Conservation (phyloP, 2,888 invertebrate species). For the Criorhina ranunculi region DNA sequence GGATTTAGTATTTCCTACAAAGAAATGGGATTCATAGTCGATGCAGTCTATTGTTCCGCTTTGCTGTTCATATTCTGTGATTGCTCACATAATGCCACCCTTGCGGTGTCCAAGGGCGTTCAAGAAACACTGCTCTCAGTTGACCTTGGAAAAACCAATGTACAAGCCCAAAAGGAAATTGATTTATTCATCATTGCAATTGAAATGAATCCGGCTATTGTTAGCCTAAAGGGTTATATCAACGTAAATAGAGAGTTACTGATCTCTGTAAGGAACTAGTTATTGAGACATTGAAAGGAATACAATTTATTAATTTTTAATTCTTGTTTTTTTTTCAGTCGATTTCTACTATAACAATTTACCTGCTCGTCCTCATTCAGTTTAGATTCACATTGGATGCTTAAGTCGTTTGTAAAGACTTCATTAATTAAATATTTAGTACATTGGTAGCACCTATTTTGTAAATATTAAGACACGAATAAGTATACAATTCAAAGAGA, state of each 20-base stretch:
- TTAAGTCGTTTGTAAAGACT: conserved; percentile 12
- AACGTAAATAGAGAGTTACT: conserved; percentile 88
- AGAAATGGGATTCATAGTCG: conserved; percentile 88
- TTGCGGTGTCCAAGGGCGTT: conserved; percentile 88
- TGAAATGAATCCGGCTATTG: conserved; percentile 89
- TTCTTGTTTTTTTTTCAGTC: conserved; percentile 85
- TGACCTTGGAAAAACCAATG: conserved; percentile 86
- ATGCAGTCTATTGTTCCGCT: conserved; percentile 87
- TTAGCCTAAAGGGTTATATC: conserved; percentile 88
- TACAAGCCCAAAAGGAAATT: conserved; percentile 88
- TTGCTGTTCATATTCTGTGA: conserved; percentile 88
- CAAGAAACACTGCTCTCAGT: conserved; percentile 87
- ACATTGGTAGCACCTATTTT: conserved; percentile 12
- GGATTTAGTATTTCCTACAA: conserved; percentile 87
- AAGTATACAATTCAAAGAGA: not conserved
- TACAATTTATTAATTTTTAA: not conserved
- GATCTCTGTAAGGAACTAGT: conserved; percentile 86
- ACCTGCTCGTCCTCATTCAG: conserved; percentile 88
- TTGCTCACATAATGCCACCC: conserved; percentile 88
- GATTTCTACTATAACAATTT: conserved; percentile 88
- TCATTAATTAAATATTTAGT: conserved; percentile 17
- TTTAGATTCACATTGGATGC: conserved; percentile 86
- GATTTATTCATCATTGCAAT: conserved; percentile 89
- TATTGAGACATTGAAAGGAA: not conserved
- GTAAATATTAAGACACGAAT: conserved; percentile 56